These are phyloP conservation scores for Chionodraco myersi DNA, from an alignment of 2,113 vertebrate species.

Conservation along the genomic window DNA sequence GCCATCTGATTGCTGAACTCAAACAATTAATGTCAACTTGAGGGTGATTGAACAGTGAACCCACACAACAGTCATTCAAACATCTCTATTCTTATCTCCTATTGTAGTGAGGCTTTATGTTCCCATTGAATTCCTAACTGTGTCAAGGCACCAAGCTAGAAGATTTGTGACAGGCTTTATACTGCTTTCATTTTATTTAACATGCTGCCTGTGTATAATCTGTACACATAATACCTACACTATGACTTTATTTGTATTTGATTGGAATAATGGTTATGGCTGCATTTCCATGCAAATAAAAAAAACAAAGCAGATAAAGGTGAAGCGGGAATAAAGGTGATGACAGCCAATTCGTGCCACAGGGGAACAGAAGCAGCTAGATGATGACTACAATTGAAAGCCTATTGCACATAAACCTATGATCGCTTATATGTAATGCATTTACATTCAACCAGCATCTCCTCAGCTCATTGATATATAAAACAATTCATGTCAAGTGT, in stretches of 20 bases:
- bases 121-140: neutral
- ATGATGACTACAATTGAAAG: too few species aligned
- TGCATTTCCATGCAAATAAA: neutral
- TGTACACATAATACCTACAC: neutral
- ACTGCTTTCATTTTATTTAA: neutral
- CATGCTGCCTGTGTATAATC: neutral
- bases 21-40: neutral
- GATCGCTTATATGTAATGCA: neutral
- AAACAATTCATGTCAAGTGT: neutral
- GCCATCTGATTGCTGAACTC: too few species aligned
- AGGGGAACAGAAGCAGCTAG: neutral
- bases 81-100: neutral
- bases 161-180: neutral
- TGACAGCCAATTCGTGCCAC: neutral
- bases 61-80: neutral
- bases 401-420: neutral
- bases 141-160: neutral
- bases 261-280: neutral
- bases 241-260: neutral
- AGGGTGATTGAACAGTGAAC: neutral
- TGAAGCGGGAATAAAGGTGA: neutral
- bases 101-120: neutral
- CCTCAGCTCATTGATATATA: neutral
- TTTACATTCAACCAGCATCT: slow-evolving; percentile 1
- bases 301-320: neutral